Percentiles rank a stretch among this genome's conserved stretches.
These are phyloP conservation scores for Parapsyche elsis DNA, from an alignment of 1,140 invertebrate genomes.

Conservation along the genomic window DNA sequence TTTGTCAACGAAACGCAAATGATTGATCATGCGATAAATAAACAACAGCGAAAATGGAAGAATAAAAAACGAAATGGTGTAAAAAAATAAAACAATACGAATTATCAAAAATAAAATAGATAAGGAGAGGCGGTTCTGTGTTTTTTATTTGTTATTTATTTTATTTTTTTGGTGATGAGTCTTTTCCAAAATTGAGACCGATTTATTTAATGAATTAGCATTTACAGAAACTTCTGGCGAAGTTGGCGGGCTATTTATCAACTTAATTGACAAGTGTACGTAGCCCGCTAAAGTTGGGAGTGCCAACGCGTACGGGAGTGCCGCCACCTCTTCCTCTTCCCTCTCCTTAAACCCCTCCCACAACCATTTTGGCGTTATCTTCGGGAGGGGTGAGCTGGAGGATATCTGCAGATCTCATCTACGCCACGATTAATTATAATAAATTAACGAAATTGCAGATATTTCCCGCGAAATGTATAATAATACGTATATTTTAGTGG, in stretches of 20 bases:
- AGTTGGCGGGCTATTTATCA: slow-evolving; percentile 51
- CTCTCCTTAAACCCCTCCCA: background rate
- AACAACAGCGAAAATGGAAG: background rate
- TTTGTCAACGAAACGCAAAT: background rate
- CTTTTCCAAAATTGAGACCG: slow-evolving; percentile 50
- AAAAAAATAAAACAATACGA: too few species aligned
- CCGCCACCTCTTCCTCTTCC: background rate
- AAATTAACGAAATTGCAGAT: slow-evolving; percentile 1
- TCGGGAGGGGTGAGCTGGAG: background rate
- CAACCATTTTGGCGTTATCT: background rate
- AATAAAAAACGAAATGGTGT: background rate
- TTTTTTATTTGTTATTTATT: background rate
- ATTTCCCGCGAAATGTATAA: background rate
- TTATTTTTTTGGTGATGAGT: slow-evolving; percentile 24
- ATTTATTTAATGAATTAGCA: slow-evolving; percentile 54
- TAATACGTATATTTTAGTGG: too few species aligned
- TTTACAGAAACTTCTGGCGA: slow-evolving; percentile 50
- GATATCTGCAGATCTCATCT: slow-evolving; percentile 21
- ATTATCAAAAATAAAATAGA: too few species aligned
- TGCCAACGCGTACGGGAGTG: background rate
- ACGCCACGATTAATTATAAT: slow-evolving; percentile 30
- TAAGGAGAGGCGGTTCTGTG: too few species aligned
- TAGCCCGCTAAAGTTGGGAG: slow-evolving; percentile 18
- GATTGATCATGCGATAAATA: slow-evolving; percentile 4
- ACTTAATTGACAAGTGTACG: slow-evolving; percentile 52